phyloP scores from a whole-genome alignment of 2,113 vertebrate genomes.

The Recurvirostra avosetta region DNA sequence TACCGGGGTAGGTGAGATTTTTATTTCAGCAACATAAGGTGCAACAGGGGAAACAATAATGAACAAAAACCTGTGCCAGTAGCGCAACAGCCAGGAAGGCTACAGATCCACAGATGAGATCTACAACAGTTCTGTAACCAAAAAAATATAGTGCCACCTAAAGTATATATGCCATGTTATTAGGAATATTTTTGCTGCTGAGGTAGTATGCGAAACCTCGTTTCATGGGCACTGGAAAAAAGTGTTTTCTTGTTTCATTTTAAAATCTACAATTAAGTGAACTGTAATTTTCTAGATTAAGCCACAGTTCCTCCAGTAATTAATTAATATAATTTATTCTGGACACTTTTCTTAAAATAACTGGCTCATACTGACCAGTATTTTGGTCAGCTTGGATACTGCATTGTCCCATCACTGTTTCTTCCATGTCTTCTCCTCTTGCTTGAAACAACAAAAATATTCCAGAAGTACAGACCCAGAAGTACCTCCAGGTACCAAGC shows the following conservation, averaged over 20 bases:
- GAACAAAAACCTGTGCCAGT: not conserved
- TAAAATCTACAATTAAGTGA: not conserved
- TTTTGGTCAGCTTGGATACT: not conserved
- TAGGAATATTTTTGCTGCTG: not conserved
- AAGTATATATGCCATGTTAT: not conserved
- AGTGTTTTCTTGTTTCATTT: not conserved
- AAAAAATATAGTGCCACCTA: not conserved
- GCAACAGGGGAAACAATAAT: not conserved
- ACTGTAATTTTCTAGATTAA: not conserved
- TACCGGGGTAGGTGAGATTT: not conserved
- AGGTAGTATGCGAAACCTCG: not conserved
- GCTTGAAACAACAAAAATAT: not conserved
- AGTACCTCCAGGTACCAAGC: not conserved
- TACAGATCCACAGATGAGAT: not conserved
- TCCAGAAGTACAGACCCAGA: not conserved
- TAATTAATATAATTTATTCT: not conserved
- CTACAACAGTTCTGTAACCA: not conserved
- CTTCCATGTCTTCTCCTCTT: not conserved
- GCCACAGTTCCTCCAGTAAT: not conserved
- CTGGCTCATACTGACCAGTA: not conserved
- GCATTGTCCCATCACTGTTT: not conserved
- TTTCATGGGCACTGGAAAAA: not conserved
- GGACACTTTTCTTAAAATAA: not conserved
- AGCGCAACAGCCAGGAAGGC: not conserved
- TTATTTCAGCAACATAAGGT: slow-evolving; percentile 1